Conservation (phyloP, 35 echinoderm and acorn worm species). For the Diadema setosum region DNA sequence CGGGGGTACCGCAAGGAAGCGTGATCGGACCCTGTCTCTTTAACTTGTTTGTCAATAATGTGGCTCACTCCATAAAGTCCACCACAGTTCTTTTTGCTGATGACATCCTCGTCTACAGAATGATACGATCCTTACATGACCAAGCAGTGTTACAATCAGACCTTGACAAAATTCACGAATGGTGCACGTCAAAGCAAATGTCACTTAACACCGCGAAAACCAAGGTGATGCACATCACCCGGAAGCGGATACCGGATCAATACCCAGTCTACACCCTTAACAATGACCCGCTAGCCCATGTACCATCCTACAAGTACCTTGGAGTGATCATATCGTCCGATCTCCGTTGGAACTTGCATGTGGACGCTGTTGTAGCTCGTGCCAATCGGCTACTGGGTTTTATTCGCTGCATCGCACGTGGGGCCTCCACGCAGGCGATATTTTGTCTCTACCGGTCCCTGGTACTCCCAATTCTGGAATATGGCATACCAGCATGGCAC, state of each 20-base stretch:
- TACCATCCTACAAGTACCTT: background rate
- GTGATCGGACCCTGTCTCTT: too few species aligned
- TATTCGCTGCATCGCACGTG: slow-evolving; percentile 21
- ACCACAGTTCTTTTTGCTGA: too few species aligned
- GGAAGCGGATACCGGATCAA: background rate
- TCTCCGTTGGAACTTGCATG: slow-evolving; percentile 28
- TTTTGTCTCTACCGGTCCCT: slow-evolving; percentile 16
- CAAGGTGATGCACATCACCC: slow-evolving; percentile 39
- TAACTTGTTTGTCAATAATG: too few species aligned
- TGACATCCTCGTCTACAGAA: too few species aligned
- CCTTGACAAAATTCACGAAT: background rate
- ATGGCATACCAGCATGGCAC: slow-evolving; percentile 17
- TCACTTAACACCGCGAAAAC: slow-evolving; percentile 24
- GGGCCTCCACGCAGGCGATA: slow-evolving; percentile 25
- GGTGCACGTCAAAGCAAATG: slow-evolving; percentile 18
- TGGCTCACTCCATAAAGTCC: too few species aligned
- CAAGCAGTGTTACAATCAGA: too few species aligned
- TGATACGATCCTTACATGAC: too few species aligned
- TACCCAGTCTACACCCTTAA: slow-evolving; percentile 10
- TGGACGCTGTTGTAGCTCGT: slow-evolving; percentile 9
- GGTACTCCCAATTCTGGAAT: slow-evolving; percentile 31
- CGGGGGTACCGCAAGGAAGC: too few species aligned
- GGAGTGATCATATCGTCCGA: slow-evolving; percentile 16
- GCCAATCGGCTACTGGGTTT: slow-evolving; percentile 44
- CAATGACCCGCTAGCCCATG: background rate